These are phyloP conservation scores for Eospalax fontanierii DNA, from an alignment of 2,797 vertebrate genomes.

Conservation along the genomic window DNA sequence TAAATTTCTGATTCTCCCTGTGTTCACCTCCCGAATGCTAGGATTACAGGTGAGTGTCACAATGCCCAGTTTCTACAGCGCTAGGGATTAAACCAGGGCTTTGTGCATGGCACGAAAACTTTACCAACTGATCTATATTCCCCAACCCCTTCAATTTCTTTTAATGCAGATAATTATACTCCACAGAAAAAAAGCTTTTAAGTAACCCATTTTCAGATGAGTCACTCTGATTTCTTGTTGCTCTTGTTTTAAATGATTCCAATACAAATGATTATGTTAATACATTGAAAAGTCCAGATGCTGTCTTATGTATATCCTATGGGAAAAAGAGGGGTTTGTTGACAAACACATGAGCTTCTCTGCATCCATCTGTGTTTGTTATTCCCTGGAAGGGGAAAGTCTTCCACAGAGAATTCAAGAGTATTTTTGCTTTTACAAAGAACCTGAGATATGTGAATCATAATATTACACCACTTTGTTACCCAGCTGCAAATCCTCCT, in stretches of 20 bases:
- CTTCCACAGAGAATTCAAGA: conserved; percentile 13
- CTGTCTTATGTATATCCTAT: background rate
- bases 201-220: conserved; percentile 12
- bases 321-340: background rate
- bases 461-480: conserved; percentile 69
- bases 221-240: conserved; percentile 26
- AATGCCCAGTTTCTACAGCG: background rate
- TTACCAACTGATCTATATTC: background rate
- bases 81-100: background rate
- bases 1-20: background rate
- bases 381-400: background rate
- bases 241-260: conserved; percentile 45
- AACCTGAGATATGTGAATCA: conserved; percentile 70
- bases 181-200: conserved; percentile 50
- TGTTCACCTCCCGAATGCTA: background rate
- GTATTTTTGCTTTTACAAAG: conserved; percentile 7
- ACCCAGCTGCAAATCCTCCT: conserved; percentile 87
- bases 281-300: conserved; percentile 5
- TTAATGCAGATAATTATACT: conserved; percentile 59
- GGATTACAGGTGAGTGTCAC: background rate
- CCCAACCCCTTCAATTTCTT: background rate
- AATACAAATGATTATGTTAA: conserved; percentile 39
- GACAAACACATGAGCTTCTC: background rate
- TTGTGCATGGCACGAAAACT: background rate
- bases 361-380: background rate